Evolutionary conservation across 2,797 vertebrate genomes (phyloP).

Genomic region (Gymnopithys bicolor): DNA sequence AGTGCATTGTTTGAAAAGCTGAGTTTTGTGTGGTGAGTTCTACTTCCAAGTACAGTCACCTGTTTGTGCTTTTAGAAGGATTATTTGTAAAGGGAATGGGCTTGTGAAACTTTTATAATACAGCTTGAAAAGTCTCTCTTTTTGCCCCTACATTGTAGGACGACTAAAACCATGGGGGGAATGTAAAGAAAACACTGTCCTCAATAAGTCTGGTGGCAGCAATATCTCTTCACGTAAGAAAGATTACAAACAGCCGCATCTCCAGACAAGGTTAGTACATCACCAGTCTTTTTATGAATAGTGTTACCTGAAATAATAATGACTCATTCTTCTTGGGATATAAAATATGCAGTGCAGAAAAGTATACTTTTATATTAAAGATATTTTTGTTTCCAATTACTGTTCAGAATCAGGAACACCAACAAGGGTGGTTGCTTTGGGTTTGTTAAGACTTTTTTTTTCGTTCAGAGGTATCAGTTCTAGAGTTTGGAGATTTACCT

Average conservation of each 20-base stretch:
- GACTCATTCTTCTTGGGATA: neutral
- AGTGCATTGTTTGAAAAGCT: neutral
- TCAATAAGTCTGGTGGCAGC: conserved; percentile 61
- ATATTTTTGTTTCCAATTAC: neutral
- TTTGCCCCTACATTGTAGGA: conserved; percentile 75
- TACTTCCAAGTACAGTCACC: neutral
- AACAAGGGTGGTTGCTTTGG: neutral
- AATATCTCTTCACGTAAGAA: conserved; percentile 76
- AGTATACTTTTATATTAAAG: neutral
- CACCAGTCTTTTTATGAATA: neutral
- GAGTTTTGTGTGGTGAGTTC: neutral
- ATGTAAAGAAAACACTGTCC: conserved; percentile 78
- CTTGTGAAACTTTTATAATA: neutral
- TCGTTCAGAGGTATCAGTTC: neutral
- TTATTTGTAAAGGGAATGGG: neutral
- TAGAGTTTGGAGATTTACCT: neutral
- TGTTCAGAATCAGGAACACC: neutral
- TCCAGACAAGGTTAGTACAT: conserved; percentile 84
- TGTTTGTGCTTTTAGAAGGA: neutral
- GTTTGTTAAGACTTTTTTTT: neutral
- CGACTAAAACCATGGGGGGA: conserved; percentile 89
- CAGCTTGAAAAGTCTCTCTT: neutral
- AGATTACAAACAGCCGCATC: conserved; percentile 86
- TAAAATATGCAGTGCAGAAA: neutral
- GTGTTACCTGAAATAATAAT: neutral